Conservation (phyloP, 1,140 invertebrate species). For the Eriocheir sinensis region DNA sequence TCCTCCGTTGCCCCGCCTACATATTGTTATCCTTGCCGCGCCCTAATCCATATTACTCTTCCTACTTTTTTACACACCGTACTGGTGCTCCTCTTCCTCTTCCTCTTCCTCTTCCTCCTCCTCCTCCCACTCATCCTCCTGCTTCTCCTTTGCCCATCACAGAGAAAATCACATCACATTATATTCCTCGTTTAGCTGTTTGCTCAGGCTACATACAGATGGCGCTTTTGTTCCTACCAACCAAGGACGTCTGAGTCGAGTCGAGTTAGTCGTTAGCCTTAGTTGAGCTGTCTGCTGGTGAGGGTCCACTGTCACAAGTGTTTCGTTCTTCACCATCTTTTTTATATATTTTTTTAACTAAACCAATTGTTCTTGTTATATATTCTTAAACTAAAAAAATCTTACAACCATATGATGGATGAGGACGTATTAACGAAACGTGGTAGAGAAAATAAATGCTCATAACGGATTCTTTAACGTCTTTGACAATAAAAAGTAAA, state of each 20-base stretch:
- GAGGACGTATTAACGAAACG: slow-evolving; percentile 9
- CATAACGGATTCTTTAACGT: slow-evolving; percentile 39
- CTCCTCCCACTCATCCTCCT: too few species aligned
- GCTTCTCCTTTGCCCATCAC: too few species aligned
- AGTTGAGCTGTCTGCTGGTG: neutral
- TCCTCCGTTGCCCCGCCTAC: too few species aligned
- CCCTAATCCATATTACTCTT: too few species aligned
- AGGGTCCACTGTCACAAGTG: neutral
- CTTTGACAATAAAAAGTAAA: slow-evolving; percentile 29
- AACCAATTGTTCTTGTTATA: neutral
- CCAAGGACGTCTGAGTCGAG: too few species aligned
- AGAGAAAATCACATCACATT: neutral
- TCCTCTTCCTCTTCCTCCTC: too few species aligned
- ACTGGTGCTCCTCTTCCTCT: too few species aligned
- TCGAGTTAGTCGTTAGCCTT: too few species aligned
- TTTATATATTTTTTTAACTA: neutral
- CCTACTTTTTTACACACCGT: too few species aligned
- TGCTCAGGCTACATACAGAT: neutral
- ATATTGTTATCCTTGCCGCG: too few species aligned
- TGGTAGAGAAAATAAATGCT: slow-evolving; percentile 41
- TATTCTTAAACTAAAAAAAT: neutral
- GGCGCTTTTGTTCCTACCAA: neutral
- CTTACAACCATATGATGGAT: slow-evolving; percentile 16
- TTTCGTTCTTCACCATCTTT: slow-evolving; percentile 19
- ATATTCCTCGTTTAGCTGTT: slow-evolving; percentile 16